Base-by-base conservation (phyloP, 2,888 invertebrate genomes). In the Protonemura montana region DNA sequence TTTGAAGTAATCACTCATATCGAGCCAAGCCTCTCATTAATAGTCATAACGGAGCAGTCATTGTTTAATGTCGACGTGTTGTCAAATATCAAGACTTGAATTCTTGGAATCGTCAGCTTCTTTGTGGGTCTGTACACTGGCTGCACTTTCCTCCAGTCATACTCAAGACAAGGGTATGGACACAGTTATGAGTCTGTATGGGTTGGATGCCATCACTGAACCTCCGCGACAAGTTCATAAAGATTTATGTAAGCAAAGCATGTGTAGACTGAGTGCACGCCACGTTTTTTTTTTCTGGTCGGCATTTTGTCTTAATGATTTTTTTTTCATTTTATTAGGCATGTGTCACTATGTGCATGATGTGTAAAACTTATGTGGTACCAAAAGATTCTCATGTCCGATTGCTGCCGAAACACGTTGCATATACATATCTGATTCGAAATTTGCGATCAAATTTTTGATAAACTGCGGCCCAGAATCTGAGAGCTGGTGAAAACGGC, bases 51-150 rank as follows among this genome's bases (percentile, higher is more conserved):
- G 6, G 13, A 28, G 28, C 81, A 28, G 28, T 3, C 30, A 81
- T 81, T 81, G 81, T 81, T 81, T 29, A 30, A 81, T 81, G 81
- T 28, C 7, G 59, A 59, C 21, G 59, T 59, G 59, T 59, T 59
- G 59, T 59, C 59, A 59, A 59, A 59, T 59, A 59, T 59, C 59
- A 21, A 59, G 59, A 21, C 59, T 3, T 59, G 59, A 59, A 59
- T 59, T 59, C 59, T 59, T 21, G 59, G 59, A 59, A 59, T 59
- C 1, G 16, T 21, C 13, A 59, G 59, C 59, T 21, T 59, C 59
- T 59, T 59, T 59, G 59, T 59, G 21, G 59, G 59, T 59, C 59
- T 59, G 16, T 21, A 10, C 1, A 10, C 1, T n/a, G n/a, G n/a
- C n/a, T 59, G 59, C 59, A 21, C 59, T 59, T n/a, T n/a, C n/a